These are phyloP conservation scores for Mastomys natalensis DNA, from an alignment of 2,113 vertebrate genomes.

Conservation along the genomic window DNA sequence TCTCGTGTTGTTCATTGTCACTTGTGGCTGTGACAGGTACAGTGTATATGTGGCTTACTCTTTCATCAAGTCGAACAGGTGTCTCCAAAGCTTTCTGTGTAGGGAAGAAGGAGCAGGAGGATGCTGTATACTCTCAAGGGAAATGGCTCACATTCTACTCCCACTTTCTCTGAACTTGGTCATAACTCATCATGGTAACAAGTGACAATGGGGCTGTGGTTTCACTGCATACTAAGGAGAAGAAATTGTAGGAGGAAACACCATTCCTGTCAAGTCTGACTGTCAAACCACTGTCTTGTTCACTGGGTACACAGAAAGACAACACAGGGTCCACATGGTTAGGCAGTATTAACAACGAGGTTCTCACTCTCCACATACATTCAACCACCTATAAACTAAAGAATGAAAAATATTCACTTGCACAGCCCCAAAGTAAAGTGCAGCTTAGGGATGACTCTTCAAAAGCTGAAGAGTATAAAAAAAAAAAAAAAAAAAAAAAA, in stretches of 20 bases:
- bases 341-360: neutral
- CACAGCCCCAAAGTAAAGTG: neutral
- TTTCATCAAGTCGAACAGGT: neutral
- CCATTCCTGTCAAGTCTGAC: neutral
- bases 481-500: neutral
- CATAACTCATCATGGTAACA: neutral
- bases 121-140: neutral
- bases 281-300: neutral
- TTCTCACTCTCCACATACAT: neutral
- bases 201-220: fast-evolving
- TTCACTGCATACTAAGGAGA: neutral
- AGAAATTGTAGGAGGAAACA: neutral
- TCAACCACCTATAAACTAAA: neutral
- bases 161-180: neutral
- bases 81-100: neutral
- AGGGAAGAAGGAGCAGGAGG: neutral
- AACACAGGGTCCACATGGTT: neutral
- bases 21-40: neutral
- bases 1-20: neutral
- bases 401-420: neutral
- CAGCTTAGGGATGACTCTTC: neutral
- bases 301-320: neutral
- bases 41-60: neutral
- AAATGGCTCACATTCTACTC: neutral
- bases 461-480: neutral